phyloP scores from a whole-genome alignment of 2,888 invertebrate species.

The Drosophila rubida region DNA sequence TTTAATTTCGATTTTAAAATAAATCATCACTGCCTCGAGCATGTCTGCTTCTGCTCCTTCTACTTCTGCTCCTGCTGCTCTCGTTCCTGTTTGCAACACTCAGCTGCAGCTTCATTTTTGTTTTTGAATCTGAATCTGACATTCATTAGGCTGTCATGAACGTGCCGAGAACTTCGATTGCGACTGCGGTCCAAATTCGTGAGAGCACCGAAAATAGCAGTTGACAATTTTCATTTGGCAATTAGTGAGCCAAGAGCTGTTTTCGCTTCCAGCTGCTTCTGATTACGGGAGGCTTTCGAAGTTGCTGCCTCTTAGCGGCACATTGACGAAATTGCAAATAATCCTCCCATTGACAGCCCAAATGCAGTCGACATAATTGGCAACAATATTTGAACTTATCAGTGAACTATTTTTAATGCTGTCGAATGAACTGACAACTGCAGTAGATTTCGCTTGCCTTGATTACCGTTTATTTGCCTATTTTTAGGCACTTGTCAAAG shows the following conservation, averaged over 20 bases:
- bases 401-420: slow-evolving; percentile 18
- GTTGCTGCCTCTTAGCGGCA: background rate
- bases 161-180: slow-evolving; percentile 62
- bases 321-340: slow-evolving; percentile 1
- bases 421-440: slow-evolving; percentile 8
- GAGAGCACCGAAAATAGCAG: slow-evolving; percentile 36
- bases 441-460: slow-evolving; percentile 18
- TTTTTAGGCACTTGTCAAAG: slow-evolving; percentile 1
- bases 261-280: slow-evolving; percentile 2
- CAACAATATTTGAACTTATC: background rate
- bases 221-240: slow-evolving; percentile 51
- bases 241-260: slow-evolving; percentile 39
- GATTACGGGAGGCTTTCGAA: background rate
- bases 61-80: background rate
- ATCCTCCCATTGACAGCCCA: background rate
- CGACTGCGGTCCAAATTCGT: slow-evolving; percentile 20
- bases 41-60: background rate
- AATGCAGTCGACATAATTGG: slow-evolving; percentile 1
- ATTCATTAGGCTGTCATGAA: slow-evolving; percentile 63
- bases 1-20: slow-evolving; percentile 68
- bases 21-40: slow-evolving; percentile 37
- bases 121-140: slow-evolving; percentile 43
- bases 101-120: slow-evolving; percentile 11
- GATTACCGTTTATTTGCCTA: background rate
- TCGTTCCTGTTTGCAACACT: background rate